phyloP scores from a whole-genome alignment of 2,113 vertebrate species.

The Lamprologus tigripictilis region DNA sequence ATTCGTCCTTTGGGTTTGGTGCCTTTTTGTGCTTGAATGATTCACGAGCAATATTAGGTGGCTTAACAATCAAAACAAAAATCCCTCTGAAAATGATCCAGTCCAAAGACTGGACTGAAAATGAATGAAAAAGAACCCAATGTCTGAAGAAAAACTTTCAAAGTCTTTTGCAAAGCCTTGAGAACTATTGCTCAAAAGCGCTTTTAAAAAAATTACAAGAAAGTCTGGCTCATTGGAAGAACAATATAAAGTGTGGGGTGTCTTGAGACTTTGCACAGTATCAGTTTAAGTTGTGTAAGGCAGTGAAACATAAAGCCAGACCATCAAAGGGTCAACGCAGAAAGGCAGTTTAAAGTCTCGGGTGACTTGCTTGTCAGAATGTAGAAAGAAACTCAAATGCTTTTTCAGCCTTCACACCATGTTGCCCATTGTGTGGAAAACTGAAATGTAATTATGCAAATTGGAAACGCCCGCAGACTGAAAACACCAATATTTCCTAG shows the following conservation, averaged over 20 bases:
- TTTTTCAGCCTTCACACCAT: not conserved
- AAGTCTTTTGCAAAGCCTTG: not conserved
- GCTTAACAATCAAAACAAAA: not conserved
- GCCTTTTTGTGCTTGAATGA: not conserved
- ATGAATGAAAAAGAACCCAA: not conserved
- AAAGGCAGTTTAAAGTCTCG: conserved; percentile 6
- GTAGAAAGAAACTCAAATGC: not conserved
- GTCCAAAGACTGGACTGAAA: not conserved
- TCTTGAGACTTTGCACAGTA: not conserved
- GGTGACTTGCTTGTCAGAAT: not conserved
- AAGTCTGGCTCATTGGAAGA: not conserved
- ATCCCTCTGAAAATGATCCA: not conserved
- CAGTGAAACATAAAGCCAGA: not conserved
- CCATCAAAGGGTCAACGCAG: not conserved
- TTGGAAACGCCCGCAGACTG: not conserved
- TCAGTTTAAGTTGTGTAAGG: not conserved
- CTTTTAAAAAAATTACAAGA: not conserved
- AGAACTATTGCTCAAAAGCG: not conserved
- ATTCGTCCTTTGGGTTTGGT: not conserved
- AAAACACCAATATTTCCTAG: not conserved
- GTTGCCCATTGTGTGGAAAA: not conserved
- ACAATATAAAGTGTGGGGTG: not conserved
- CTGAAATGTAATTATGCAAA: not conserved
- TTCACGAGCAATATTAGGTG: not conserved
- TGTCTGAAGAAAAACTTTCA: not conserved